These are phyloP conservation scores for Peromyscus californicus DNA, from an alignment of 2,113 vertebrate species.

Conservation along the genomic window DNA sequence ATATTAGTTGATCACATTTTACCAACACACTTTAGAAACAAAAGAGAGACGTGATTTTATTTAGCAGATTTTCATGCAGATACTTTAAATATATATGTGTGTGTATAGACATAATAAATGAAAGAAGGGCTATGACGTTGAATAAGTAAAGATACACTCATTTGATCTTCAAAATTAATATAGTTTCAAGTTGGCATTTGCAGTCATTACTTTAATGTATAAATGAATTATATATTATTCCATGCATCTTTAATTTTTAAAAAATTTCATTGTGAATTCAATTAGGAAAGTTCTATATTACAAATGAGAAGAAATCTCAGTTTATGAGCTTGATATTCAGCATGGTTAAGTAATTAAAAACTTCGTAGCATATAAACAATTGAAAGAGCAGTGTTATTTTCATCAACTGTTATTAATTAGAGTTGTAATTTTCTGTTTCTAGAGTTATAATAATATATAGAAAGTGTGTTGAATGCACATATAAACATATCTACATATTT, in stretches of 20 bases:
- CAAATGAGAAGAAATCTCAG: neutral
- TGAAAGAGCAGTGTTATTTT: neutral
- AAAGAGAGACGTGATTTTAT: neutral
- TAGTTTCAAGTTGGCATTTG: neutral
- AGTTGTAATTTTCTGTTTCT: neutral
- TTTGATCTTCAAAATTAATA: constrained; percentile 19
- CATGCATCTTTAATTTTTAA: neutral
- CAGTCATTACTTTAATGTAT: neutral
- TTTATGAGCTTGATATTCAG: neutral
- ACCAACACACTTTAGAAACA: neutral
- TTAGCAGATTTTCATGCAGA: neutral
- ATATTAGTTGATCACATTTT: neutral
- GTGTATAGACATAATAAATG: neutral
- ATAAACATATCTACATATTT: neutral
- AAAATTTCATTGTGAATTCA: neutral
- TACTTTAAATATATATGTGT: no score
- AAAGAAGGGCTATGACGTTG: neutral
- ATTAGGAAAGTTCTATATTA: neutral
- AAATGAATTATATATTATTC: constrained; percentile 3
- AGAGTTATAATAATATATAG: neutral
- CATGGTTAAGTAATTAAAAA: neutral
- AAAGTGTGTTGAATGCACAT: neutral
- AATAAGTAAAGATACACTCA: neutral
- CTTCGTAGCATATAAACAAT: no score
- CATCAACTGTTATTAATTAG: neutral